A percentile compares a stretch with the other conserved stretches of the same genome.
These are phyloP conservation scores for Miniopterus natalensis DNA, from an alignment of 2,113 vertebrate genomes.

Conservation along the genomic window DNA sequence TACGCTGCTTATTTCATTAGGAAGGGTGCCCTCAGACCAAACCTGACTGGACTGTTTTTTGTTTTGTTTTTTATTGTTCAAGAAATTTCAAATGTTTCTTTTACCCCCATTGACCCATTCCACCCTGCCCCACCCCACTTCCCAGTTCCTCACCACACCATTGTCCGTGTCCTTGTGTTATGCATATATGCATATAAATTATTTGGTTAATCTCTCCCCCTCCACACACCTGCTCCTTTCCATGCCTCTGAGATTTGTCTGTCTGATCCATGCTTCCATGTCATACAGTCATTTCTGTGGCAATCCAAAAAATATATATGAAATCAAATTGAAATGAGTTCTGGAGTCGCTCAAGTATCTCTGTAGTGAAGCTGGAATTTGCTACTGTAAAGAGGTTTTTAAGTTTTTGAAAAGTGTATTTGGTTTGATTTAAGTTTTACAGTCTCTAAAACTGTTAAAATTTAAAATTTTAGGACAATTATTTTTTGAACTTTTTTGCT, in stretches of 20 bases:
- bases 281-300: too few species aligned
- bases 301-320: not conserved
- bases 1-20: not conserved
- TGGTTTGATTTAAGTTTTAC: not conserved
- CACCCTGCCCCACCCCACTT: too few species aligned
- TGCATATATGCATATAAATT: too few species aligned
- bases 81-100: too few species aligned
- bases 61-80: too few species aligned
- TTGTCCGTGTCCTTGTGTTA: too few species aligned
- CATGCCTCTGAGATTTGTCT: too few species aligned
- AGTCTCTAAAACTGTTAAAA: not conserved
- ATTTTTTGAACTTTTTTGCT: not conserved
- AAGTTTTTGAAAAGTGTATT: not conserved
- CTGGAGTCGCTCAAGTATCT: not conserved
- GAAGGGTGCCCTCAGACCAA: not conserved
- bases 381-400: not conserved
- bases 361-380: not conserved
- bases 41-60: not conserved
- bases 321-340: not conserved
- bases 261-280: too few species aligned
- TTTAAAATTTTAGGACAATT: not conserved
- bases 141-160: too few species aligned
- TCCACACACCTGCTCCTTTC: too few species aligned
- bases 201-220: too few species aligned
- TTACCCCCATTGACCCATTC: too few species aligned